phyloP scores from a whole-genome alignment of 2,888 invertebrate genomes.

The Odontocerum albicorne region DNA sequence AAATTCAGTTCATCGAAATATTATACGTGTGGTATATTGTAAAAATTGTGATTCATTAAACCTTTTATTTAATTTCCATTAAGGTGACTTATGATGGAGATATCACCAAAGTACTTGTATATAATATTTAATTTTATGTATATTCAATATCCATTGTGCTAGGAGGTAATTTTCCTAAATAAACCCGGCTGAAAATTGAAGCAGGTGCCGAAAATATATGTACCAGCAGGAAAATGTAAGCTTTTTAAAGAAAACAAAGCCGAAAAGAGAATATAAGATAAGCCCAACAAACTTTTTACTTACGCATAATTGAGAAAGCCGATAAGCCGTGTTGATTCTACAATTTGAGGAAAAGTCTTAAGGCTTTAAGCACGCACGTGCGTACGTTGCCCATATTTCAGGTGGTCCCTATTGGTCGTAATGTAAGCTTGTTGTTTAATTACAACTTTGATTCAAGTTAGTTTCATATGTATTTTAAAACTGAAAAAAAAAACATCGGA shows the following conservation, averaged over 20 bases:
- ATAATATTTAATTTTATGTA: constrained; percentile 6
- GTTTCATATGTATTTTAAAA: too few species aligned
- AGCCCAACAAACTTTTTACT: constrained; percentile 20
- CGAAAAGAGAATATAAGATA: constrained; percentile 16
- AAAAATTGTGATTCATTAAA: too few species aligned
- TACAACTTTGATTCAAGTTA: too few species aligned
- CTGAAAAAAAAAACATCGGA: too few species aligned
- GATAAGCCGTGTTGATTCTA: constrained; percentile 25
- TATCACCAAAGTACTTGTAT: constrained; percentile 7
- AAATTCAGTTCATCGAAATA: too few species aligned
- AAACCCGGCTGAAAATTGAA: constrained; percentile 9
- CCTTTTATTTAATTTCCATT: too few species aligned
- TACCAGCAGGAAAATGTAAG: constrained; percentile 5
- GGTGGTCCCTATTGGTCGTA: too few species aligned
- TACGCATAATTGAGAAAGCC: constrained; percentile 26
- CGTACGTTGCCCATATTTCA: neutral
- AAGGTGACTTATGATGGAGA: too few species aligned
- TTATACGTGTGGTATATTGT: too few species aligned
- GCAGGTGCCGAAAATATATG: constrained; percentile 22
- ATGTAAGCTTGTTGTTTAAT: too few species aligned
- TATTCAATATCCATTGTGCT: constrained; percentile 5
- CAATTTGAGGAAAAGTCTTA: constrained; percentile 9
- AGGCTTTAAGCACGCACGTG: constrained; percentile 1
- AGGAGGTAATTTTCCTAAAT: constrained; percentile 4
- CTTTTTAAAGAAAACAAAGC: constrained; percentile 18